Percentiles rank a stretch among this genome's conserved stretches.
phyloP scores from a whole-genome alignment of 2,113 vertebrate species.

The Nerophis lumbriciformis region DNA sequence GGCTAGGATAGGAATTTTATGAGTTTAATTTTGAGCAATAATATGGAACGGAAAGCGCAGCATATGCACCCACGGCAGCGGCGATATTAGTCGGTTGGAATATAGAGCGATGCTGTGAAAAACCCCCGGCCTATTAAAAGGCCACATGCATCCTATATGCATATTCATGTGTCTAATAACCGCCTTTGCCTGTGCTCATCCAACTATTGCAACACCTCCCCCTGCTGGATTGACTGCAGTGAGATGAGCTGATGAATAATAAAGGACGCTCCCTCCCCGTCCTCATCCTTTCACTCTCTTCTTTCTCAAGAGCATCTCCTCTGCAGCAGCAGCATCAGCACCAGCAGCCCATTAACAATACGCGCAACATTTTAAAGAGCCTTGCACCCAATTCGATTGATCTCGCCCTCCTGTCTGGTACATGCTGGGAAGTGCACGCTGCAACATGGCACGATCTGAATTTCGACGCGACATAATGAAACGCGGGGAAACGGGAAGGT shows the following conservation, averaged over 20 bases:
- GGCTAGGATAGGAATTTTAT: slow-evolving; percentile 5
- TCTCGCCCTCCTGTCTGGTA: slow-evolving; percentile 9
- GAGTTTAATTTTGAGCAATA: slow-evolving; percentile 27
- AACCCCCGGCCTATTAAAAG: slow-evolving; percentile 24
- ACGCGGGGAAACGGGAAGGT: slow-evolving; percentile 6
- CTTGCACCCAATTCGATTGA: not conserved
- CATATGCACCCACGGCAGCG: slow-evolving; percentile 1
- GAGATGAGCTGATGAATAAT: slow-evolving; percentile 64
- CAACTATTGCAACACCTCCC: slow-evolving; percentile 82
- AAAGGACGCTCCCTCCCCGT: slow-evolving; percentile 12
- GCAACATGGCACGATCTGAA: slow-evolving; percentile 25
- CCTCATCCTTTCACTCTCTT: slow-evolving; percentile 1
- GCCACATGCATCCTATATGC: not conserved
- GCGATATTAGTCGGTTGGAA: slow-evolving; percentile 8
- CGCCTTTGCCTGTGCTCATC: slow-evolving; percentile 29
- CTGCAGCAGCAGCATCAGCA: not conserved
- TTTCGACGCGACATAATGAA: slow-evolving; percentile 15
- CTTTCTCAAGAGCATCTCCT: not conserved
- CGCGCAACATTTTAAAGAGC: not conserved
- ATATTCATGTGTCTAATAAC: slow-evolving; percentile 7
- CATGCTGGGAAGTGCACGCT: slow-evolving; percentile 2
- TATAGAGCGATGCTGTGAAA: not conserved
- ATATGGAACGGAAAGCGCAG: slow-evolving; percentile 23
- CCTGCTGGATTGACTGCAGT: slow-evolving; percentile 77
- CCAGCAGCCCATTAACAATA: not conserved